Evolutionary conservation across 2,797 vertebrate genomes (phyloP).

Genomic region (Toxotes lorentzi): DNA sequence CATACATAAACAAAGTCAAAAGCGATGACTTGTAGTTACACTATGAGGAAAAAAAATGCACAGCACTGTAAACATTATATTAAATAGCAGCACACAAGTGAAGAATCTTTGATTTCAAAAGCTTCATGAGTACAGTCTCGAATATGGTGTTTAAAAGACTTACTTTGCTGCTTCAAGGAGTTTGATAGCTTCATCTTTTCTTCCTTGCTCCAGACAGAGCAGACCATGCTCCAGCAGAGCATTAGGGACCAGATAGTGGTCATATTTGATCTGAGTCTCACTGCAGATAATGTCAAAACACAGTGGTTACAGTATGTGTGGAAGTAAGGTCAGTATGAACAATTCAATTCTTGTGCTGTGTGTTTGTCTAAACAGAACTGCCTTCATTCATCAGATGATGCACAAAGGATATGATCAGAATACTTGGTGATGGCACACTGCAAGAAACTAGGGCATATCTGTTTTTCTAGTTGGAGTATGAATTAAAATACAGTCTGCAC

Average conservation of each 20-base stretch:
- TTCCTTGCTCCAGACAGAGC: conserved; percentile 91
- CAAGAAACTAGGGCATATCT: conserved; percentile 9
- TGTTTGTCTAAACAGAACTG: background rate
- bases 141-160: conserved; percentile 64
- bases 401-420: background rate
- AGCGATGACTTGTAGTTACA: background rate
- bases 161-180: conserved; percentile 95
- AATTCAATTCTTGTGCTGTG: conserved; percentile 2
- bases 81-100: background rate
- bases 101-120: conserved; percentile 7
- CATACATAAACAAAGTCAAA: background rate
- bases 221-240: conserved; percentile 94
- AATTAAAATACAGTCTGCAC: background rate
- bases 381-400: conserved; percentile 5
- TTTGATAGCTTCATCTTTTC: conserved; percentile 91
- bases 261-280: conserved; percentile 96
- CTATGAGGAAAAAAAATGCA: background rate
- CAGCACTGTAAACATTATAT: background rate
- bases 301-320: background rate
- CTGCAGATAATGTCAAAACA: conserved; percentile 78
- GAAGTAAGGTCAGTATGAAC: background rate
- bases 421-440: background rate
- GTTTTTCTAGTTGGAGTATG: background rate
- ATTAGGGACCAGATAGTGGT: conserved; percentile 97
- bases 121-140: background rate